Evolutionary conservation across 2,888 invertebrate species (phyloP).

Genomic region (Folsomia manolachei): DNA sequence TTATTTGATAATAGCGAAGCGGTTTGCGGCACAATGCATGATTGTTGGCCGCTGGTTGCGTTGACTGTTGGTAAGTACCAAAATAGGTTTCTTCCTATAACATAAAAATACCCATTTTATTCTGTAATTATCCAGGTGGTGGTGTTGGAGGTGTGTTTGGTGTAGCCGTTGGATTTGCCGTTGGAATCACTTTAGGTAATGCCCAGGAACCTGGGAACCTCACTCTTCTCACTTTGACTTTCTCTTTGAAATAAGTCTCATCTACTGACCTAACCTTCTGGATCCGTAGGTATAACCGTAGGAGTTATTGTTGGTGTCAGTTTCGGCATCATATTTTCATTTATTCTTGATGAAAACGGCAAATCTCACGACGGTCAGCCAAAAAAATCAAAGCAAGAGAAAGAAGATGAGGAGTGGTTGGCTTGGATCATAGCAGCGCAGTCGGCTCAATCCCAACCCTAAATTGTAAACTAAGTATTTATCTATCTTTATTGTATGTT

Average conservation of each 20-base stretch:
- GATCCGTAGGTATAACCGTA: constrained; percentile 36
- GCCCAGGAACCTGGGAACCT: neutral
- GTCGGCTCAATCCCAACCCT: constrained; percentile 34
- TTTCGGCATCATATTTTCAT: constrained; percentile 50
- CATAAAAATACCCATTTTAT: neutral
- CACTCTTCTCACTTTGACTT: neutral
- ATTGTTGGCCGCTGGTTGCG: constrained; percentile 51
- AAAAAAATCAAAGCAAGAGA: constrained; percentile 51
- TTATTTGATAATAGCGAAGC: too few relatives aligned
- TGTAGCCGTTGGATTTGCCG: constrained; percentile 49
- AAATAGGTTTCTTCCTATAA: neutral
- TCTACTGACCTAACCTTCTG: too few relatives aligned
- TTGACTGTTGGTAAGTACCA: constrained; percentile 30
- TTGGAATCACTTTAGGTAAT: constrained; percentile 49
- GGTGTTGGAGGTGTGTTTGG: constrained; percentile 47
- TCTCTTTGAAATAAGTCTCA: too few relatives aligned
- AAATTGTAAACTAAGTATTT: constrained; percentile 13
- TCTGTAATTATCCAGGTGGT: constrained; percentile 34
- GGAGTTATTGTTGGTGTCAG: constrained; percentile 49
- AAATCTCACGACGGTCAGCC: constrained; percentile 46
- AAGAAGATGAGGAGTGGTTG: constrained; percentile 51
- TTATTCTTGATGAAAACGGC: constrained; percentile 50
- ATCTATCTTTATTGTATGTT: neutral
- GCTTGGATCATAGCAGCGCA: constrained; percentile 50
- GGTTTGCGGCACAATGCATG: constrained; percentile 50